Evolutionary conservation across 64 coral and sea anemone genomes (phyloP), one percentile per base, ranked within the genome.

Genomic region (Pocillopora damicornis): DNA sequence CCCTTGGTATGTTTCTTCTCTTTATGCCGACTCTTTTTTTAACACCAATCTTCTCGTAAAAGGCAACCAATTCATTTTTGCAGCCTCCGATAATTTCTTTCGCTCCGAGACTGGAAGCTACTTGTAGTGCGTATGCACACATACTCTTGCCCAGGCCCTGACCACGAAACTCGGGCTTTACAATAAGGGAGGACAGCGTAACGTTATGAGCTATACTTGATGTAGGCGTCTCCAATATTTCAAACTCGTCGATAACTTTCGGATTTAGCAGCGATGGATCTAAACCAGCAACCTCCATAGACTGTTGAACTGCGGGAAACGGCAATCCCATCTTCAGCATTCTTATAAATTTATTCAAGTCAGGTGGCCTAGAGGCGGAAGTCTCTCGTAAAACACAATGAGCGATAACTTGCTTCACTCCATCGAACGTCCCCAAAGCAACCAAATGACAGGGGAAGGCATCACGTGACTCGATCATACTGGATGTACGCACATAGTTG

Each of bases 401-500:
- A 20, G 88, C 88, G 15, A 88, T 61, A 11, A 76, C 88, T 23
- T 79, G 81, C 56, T 51, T 79, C 20, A 30, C 34, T 16, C 36
- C 76, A 79, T 79, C 63, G 5, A 22, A 60, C 8, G 77, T 60
- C 5, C 14, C 64, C 22, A 64, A 76, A 18, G 92, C 92, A 59
- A 94, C 61, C 20, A 94, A 86, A 83, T 95, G 94, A 35, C 89
- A 83, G 15, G 89, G 89, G n/a, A 95, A 69, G 11, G 77, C 61
- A 17, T 95, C 75, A 37, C 81, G 79, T 6, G 90, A 95, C 15
- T 95, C 94, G 6, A 86, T 69, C 58, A 95, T 25, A 74, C 93
- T 84, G 62, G 93, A 88, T 10, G 77, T 92, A 63, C 87, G 78
- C 14, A 90, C 88, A 34, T 81, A 90, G 67, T 94, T 90, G 17